Percentiles rank a stretch among this genome's conserved stretches.
Evolutionary conservation across 2,113 vertebrate genomes (phyloP).

Genomic region (Muscicapa adusta): DNA sequence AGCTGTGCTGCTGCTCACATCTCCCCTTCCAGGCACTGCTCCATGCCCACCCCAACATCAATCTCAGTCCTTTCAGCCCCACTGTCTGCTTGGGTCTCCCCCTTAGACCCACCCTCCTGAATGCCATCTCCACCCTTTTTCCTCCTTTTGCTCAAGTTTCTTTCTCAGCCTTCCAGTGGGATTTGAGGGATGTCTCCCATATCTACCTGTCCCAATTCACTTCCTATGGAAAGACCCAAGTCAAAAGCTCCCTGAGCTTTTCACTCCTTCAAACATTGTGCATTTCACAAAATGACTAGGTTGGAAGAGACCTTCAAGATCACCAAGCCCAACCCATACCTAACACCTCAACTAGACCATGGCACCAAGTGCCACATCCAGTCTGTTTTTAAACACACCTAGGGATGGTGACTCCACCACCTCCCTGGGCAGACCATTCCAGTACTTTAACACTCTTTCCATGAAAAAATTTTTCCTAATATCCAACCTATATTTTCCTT

Average conservation of each 20-base stretch:
- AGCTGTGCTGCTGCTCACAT: not conserved
- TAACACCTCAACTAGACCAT: too few relatives aligned
- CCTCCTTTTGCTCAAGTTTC: not conserved
- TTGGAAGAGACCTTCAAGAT: too few relatives aligned
- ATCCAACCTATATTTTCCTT: too few relatives aligned
- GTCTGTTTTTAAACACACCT: too few relatives aligned
- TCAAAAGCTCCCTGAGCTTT: not conserved
- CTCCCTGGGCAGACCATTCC: too few relatives aligned
- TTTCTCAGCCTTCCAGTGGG: not conserved
- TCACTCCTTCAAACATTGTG: not conserved
- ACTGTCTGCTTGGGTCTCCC: not conserved
- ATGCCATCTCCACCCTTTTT: not conserved
- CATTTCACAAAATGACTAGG: not conserved
- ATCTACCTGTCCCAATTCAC: not conserved
- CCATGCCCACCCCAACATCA: accelerated
- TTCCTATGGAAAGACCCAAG: not conserved
- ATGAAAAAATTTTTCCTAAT: too few relatives aligned
- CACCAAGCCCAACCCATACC: too few relatives aligned
- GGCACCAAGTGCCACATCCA: too few relatives aligned
- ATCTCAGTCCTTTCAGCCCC: accelerated
- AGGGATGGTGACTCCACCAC: too few relatives aligned
- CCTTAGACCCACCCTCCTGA: not conserved
- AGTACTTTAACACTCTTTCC: too few relatives aligned
- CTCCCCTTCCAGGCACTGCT: not conserved
- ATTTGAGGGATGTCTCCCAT: not conserved